Evolutionary conservation across 1,140 invertebrate genomes (phyloP).

Genomic region (Elymnias hypermnestra): DNA sequence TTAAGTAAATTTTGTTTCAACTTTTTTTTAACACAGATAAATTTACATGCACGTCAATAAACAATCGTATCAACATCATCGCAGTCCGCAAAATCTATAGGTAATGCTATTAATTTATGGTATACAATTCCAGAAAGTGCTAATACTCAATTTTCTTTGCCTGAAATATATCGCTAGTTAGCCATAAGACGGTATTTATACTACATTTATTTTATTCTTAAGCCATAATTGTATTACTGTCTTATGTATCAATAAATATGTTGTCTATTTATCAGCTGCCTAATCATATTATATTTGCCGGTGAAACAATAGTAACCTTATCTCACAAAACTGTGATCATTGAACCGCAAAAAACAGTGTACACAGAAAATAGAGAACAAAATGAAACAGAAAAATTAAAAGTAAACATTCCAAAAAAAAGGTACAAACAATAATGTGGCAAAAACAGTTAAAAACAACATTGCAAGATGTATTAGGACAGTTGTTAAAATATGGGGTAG

Average conservation of each 20-base stretch:
- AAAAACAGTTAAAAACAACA: constrained; percentile 75
- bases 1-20: constrained; percentile 45
- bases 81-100: too few species aligned
- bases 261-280: constrained; percentile 16
- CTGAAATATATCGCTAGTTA: too few species aligned
- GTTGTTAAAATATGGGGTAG: constrained; percentile 75
- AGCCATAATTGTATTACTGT: too few species aligned
- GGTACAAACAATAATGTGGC: constrained; percentile 66
- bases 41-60: constrained; percentile 61
- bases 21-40: constrained; percentile 64
- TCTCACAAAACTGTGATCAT: constrained; percentile 15
- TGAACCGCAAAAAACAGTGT: constrained; percentile 11
- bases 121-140: too few species aligned
- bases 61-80: too few species aligned
- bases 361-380: constrained; percentile 15
- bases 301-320: constrained; percentile 13
- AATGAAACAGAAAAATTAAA: constrained; percentile 66
- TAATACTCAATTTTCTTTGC: too few species aligned
- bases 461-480: constrained; percentile 75
- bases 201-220: too few species aligned
- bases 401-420: constrained; percentile 61
- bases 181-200: too few species aligned
- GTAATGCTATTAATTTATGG: too few species aligned
- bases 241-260: not conserved
- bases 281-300: constrained; percentile 9